Evolutionary conservation across 2,888 invertebrate genomes (phyloP), one percentile per base, ranked within the genome.

Genomic region (Diabrotica balteata): DNA sequence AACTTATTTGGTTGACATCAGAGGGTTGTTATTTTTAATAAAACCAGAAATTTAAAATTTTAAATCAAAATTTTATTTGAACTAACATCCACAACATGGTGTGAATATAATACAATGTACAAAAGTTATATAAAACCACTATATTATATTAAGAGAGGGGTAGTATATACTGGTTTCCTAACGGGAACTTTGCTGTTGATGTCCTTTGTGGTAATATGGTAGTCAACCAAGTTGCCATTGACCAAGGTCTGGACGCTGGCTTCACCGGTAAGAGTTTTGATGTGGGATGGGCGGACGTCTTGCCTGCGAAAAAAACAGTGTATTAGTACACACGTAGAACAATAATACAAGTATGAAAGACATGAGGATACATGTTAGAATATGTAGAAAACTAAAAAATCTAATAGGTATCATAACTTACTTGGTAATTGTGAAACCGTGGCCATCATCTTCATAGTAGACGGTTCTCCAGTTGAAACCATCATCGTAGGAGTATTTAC

Each of bases 401-500:
- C 32, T 4, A 32, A 5, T 32, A 32, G 1, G 42, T 54, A 10
- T 10, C 7, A 43, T 55, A 44, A 81, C 82, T 83, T 77, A 86
- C 86, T 85, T 86, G 8, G 86, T 79, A 45, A 89, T 85, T 73
- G 88, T 82, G 79, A 87, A 89, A 68, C 89, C 89, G 66, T 87
- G 84, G 70, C 88, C 86, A 78, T 89, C 89, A 72, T 89, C 89
- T 69, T 84, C 84, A 75, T 89, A 89, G 68, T 84, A 79, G 0
- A 88, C 86, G 0, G 84, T 87, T 17, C 87, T 84, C 72, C 81
- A 81, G 68, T 84, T 85, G 73, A 80, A 88, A 1, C 89, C 89
- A 79, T 89, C 88, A 68, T 85, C 85, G 80, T 88, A 89, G 3
- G 86, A 85, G 76, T 89, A 89, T 70, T 82, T 81, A 7, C 89